Evolutionary conservation across 2,888 invertebrate species (phyloP), one percentile per base, ranked within the genome.

Genomic region (Ophion ventricosus): DNA sequence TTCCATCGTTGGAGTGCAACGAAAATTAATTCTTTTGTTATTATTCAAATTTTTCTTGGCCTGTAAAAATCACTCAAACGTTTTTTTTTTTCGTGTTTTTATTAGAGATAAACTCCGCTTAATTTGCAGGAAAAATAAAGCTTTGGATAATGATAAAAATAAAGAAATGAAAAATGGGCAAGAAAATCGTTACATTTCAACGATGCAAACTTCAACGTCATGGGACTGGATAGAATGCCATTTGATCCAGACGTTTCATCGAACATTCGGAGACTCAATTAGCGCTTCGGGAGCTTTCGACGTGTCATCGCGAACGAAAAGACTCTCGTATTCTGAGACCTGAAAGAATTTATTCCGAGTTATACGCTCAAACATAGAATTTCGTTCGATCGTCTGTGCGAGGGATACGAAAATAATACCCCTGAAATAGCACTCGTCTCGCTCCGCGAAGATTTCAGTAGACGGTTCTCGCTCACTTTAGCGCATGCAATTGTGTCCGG

Each of bases 221-320:
- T n/a, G 5, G 23, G 69, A 25, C 14, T 67, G 40, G 59, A 40
- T 26, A 57, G 23, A 76, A 49, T 40, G 26, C 66, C 25, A 59
- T 57, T 26, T 29, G n/a, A 20, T 66, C 40, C 56, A 14, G 64
- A 64, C 54, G 23, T 72, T 64, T 43, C 57, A 82, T 67, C 77
- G 49, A 66, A 17, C 40, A 29, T 72, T 23, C 26, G 49, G 10
- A 23, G 61, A 78, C 77, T 64, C 59, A 77, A 72, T 76, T 82
- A 72, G 81, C 26, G 23, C 25, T 17, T 20, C 57, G 54, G 23
- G 43, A n/a, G 10, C 26, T 63, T 35, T 83, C 83, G 70, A 75
- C 69, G 49, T 75, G 49, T 67, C 64, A 29, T 20, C 10, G 49
- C 26, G 29, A 49, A n/a, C 25, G 69, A 54, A 11, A 29, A 17